Percentiles rank a stretch among this genome's conserved stretches.
Conservation (phyloP, 2,888 invertebrate species). For the Drosophila conformis region DNA sequence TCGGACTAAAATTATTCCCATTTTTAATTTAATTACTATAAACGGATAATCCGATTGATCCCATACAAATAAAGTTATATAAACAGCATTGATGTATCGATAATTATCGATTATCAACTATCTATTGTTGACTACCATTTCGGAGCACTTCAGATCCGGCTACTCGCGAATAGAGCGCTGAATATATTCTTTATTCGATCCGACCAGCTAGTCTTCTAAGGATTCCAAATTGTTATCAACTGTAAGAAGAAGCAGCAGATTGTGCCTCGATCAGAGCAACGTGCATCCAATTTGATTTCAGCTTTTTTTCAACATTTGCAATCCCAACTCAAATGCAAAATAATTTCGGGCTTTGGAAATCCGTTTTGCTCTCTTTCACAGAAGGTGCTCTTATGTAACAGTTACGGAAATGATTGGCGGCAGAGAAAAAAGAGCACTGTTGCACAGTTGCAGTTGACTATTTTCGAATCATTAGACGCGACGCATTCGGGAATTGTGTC, state of each 20-base stretch:
- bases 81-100: background rate
- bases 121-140: too few species aligned
- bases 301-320: background rate
- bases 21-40: background rate
- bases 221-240: background rate
- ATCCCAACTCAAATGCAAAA: background rate
- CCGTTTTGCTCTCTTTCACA: background rate
- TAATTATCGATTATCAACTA: background rate
- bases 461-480: conserved; percentile 16
- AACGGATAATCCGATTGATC: background rate
- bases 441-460: conserved; percentile 18
- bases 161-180: too few species aligned
- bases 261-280: background rate
- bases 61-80: background rate
- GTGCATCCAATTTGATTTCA: background rate
- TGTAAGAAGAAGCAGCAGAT: background rate
- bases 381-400: conserved; percentile 10
- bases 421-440: background rate
- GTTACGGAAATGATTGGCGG: background rate
- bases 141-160: background rate
- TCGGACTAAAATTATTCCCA: background rate
- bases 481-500: conserved; percentile 21
- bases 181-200: background rate
- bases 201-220: background rate
- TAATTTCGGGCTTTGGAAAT: background rate